phyloP scores from a whole-genome alignment of 2,113 vertebrate genomes.

The Nothocercus julius region DNA sequence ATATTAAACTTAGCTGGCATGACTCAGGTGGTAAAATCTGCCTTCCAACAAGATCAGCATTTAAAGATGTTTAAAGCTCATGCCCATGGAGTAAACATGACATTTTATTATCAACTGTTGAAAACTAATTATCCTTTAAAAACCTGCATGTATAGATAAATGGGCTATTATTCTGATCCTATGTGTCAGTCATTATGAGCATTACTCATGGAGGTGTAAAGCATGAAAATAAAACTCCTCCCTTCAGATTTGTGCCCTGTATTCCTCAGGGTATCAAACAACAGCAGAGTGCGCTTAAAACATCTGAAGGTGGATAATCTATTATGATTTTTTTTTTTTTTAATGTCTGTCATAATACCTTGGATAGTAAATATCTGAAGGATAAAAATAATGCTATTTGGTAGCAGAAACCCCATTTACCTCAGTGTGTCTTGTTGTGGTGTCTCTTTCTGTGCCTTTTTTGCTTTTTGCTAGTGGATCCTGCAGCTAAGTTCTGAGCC shows the following conservation, averaged over 20 bases:
- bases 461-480: conserved; percentile 24
- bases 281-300: not conserved
- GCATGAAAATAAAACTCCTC: not conserved
- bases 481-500: conserved; percentile 11
- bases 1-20: not conserved
- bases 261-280: not conserved
- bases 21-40: not conserved
- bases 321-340: too few relatives aligned
- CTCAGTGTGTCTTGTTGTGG: not conserved
- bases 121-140: not conserved
- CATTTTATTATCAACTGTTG: not conserved
- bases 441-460: not conserved
- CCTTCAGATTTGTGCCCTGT: not conserved
- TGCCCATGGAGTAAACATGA: not conserved
- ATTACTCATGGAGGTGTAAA: not conserved
- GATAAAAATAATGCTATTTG: not conserved
- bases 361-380: not conserved
- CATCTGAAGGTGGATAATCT: not conserved
- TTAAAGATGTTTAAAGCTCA: not conserved
- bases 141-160: not conserved
- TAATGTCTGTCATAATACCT: not conserved
- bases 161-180: not conserved
- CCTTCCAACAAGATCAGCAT: not conserved
- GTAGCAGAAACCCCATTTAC: conserved; percentile 57
- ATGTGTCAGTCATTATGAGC: not conserved